Evolutionary conservation across 2,888 invertebrate species (phyloP), one percentile per base, ranked within the genome.

Genomic region (Rutpela maculata): DNA sequence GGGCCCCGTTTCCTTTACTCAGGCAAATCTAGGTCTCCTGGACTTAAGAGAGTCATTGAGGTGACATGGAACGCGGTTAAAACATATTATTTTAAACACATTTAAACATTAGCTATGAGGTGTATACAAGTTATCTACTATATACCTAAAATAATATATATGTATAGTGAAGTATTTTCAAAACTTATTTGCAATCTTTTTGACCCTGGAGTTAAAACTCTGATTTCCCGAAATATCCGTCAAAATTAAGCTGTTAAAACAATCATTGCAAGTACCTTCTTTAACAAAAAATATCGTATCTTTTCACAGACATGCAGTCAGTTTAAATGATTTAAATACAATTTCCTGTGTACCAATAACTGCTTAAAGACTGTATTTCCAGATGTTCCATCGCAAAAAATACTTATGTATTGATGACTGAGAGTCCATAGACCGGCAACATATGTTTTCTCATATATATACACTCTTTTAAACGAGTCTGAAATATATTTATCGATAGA

Each of bases 361-460:
- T 74, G 69, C 75, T 77, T 78, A 78, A 75, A 80, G 74, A 74
- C 72, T 59, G 79, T 74, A 75, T 77, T 74, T 79, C 80, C 80
- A 80, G 80, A 80, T 80, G 80, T 77, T 79, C 69, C 77, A 74
- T 77, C 76, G 78, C 80, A 80, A 80, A 80, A 80, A 80, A 80
- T 72, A 68, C 76, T 80, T 67, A 79, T 77, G 75, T 80, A 79
- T 79, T 77, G 80, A 80, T 79, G 80, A 73, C 76, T 77, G 80
- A 74, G 76, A 80, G 75, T 75, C 80, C 78, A 69, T 75, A 78
- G 60, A 77, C 77, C 74, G 66, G 77, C 74, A 75, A 75, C 78
- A 80, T 78, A 70, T 80, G 80, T 78, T 71, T 63, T 11, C 60
- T 70, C 31, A 57, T 69, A 59, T 60, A 57, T 69, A 59, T 60